Base-by-base conservation (phyloP, 2,797 vertebrate genomes). In the Falco rusticolus region DNA sequence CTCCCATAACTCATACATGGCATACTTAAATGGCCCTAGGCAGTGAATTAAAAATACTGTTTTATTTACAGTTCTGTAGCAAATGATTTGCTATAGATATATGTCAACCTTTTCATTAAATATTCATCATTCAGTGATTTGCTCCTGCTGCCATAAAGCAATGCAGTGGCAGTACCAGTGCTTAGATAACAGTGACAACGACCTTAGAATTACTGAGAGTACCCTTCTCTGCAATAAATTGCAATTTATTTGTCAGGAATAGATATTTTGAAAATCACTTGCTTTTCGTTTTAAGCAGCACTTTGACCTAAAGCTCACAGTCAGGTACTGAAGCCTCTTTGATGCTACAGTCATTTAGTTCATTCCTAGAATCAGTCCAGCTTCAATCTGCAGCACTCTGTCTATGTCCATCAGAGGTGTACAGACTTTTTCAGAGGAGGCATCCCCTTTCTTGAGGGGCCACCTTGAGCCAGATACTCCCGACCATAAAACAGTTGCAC, bases 61-160 rank as follows among this genome's bases (percentile, higher is more conserved):
- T 95, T 95, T 93, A 94, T 95, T 97, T 94, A 96, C 89, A 91
- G 21, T 94, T 94, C 72, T 69, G 33, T 72, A 91, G 71, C 68
- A 87, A 93, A 89, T 89, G 18, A 87, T 94, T 94, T 89, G 92
- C 78, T 68, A 56, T 31, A 84, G 72, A 91, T 60, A 54, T 45
- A 93, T 2, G 1, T 96, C 84, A 90, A 53, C 13, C 0, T 75
- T 84, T 69, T 41, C 34, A 78, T 95, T 91, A 94, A 97, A 91
- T 93, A 90, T 94, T 95, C 69, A 95, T 71, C 33, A 47, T 60
- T 84, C 2, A 4, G 24, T 91, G 69, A 29, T 91, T 95, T 91
- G 82, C 34, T 94, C 24, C 64, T 84, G 45, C 53, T 89, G 76
- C 68, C 72, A 85, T 39, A 60, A 89, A 82, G 68, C 54, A 80